Percentiles rank a stretch among this genome's conserved stretches.
These are phyloP conservation scores for Mugil cephalus DNA, from an alignment of 2,113 vertebrate species.

Conservation along the genomic window DNA sequence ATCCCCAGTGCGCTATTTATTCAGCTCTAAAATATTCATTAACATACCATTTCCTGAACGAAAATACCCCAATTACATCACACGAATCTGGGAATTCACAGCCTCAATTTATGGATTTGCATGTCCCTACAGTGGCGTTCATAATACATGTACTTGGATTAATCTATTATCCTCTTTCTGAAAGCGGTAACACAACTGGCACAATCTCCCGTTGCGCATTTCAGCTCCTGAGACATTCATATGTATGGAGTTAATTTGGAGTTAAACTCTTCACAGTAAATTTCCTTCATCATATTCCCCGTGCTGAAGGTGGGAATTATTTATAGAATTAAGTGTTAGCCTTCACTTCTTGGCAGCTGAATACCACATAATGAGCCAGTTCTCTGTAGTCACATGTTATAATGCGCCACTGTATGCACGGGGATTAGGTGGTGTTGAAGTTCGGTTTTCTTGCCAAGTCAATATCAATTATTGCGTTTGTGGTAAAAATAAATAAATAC, in stretches of 20 bases:
- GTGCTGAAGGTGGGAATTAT: constrained; percentile 32
- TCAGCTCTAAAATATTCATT: constrained; percentile 10
- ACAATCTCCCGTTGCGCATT: background rate
- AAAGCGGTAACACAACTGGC: constrained; percentile 4
- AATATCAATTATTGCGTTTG: constrained; percentile 45
- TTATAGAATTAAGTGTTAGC: constrained; percentile 42
- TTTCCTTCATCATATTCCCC: constrained; percentile 25
- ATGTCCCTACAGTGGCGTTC: background rate
- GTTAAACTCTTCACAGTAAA: constrained; percentile 28
- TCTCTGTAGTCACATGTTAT: constrained; percentile 20
- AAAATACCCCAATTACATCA: constrained; percentile 7
- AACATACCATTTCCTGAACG: constrained; percentile 5
- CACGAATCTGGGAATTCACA: background rate
- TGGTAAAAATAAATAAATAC: background rate
- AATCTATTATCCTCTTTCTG: constrained; percentile 11
- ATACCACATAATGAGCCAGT: constrained; percentile 34
- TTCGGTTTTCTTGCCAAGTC: constrained; percentile 31
- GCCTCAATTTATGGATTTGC: too few relatives aligned
- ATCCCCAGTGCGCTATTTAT: background rate
- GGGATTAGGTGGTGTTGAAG: constrained; percentile 37
- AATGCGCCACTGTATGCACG: constrained; percentile 23
- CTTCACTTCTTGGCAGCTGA: constrained; percentile 29
- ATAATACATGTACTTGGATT: constrained; percentile 13
- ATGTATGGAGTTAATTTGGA: constrained; percentile 43
- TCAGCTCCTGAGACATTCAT: constrained; percentile 37